phyloP scores from a whole-genome alignment of 2,113 vertebrate genomes.

The Syngnathus typhle region DNA sequence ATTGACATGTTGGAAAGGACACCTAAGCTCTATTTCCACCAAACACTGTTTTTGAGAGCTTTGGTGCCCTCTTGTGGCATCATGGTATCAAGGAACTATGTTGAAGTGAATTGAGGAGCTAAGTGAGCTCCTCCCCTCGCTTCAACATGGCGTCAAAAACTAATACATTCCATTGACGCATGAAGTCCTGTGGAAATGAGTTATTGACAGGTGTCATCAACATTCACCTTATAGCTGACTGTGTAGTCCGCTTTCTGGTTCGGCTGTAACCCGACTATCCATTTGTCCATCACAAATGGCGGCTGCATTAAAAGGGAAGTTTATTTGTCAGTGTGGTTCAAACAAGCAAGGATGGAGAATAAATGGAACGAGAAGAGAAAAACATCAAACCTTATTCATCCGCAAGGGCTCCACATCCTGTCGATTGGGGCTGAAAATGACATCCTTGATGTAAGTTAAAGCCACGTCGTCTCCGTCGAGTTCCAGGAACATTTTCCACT shows the following conservation, averaged over 20 bases:
- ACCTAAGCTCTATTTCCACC: not conserved
- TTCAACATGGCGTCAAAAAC: no score
- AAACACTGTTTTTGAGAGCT: not conserved
- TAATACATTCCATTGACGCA: no score
- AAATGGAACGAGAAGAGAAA: not conserved
- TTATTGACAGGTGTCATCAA: not conserved
- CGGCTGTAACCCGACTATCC: conserved; percentile 83
- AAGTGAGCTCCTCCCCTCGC: no score
- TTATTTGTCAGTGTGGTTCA: conserved; percentile 1
- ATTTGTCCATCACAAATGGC: conserved; percentile 97
- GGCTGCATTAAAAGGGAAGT: conserved; percentile 75
- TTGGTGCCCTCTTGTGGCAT: no score
- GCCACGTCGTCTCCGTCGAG: conserved; percentile 95
- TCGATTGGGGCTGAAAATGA: conserved; percentile 87
- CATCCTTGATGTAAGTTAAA: conserved; percentile 94
- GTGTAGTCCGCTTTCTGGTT: conserved; percentile 85
- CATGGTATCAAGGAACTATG: not conserved
- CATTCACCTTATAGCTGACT: conserved; percentile 89
- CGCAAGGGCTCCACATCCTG: conserved; percentile 82
- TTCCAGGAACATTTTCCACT: conserved; percentile 99
- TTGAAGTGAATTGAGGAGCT: not conserved
- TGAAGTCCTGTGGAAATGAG: no score
- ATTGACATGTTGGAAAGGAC: conserved; percentile 12
- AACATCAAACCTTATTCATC: conserved; percentile 84
- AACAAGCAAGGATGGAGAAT: not conserved